Evolutionary conservation across 1,140 invertebrate genomes (phyloP).

Genomic region (Drosophila sp.): DNA sequence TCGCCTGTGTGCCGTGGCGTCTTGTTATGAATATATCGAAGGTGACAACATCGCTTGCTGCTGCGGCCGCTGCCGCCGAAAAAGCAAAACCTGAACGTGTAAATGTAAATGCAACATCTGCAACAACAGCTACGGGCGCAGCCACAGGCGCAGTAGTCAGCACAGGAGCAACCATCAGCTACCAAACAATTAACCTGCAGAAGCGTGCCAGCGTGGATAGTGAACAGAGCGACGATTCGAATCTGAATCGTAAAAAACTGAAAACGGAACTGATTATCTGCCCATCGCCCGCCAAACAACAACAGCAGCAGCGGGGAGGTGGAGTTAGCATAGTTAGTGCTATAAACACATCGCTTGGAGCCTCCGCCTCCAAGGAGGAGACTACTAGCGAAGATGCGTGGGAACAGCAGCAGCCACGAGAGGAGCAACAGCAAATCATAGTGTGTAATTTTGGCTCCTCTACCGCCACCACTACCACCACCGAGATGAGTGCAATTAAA

Average conservation of each 20-base stretch:
- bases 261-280: slow-evolving; percentile 64
- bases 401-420: slow-evolving; percentile 19
- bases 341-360: background rate
- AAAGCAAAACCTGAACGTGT: slow-evolving; percentile 78
- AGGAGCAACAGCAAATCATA: slow-evolving; percentile 60
- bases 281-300: slow-evolving; percentile 33
- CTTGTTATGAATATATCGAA: slow-evolving; percentile 81
- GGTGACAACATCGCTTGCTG: slow-evolving; percentile 78
- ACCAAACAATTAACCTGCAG: slow-evolving; percentile 64
- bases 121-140: slow-evolving; percentile 33
- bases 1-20: slow-evolving; percentile 39
- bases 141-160: slow-evolving; percentile 2
- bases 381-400: slow-evolving; percentile 5
- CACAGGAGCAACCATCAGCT: slow-evolving; percentile 51
- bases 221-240: slow-evolving; percentile 51
- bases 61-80: slow-evolving; percentile 74
- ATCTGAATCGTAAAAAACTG: slow-evolving; percentile 60
- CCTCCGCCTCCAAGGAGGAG: background rate
- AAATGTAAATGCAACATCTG: slow-evolving; percentile 45
- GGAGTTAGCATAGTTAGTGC: slow-evolving; percentile 2
- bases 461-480: slow-evolving; percentile 14
- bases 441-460: slow-evolving; percentile 49
- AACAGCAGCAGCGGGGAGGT: background rate
- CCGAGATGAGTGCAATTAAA: slow-evolving; percentile 63
- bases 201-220: slow-evolving; percentile 64